Percentiles rank a stretch among this genome's conserved stretches.
Conservation (phyloP, 2,797 vertebrate species). For the Smutsia gigantea region DNA sequence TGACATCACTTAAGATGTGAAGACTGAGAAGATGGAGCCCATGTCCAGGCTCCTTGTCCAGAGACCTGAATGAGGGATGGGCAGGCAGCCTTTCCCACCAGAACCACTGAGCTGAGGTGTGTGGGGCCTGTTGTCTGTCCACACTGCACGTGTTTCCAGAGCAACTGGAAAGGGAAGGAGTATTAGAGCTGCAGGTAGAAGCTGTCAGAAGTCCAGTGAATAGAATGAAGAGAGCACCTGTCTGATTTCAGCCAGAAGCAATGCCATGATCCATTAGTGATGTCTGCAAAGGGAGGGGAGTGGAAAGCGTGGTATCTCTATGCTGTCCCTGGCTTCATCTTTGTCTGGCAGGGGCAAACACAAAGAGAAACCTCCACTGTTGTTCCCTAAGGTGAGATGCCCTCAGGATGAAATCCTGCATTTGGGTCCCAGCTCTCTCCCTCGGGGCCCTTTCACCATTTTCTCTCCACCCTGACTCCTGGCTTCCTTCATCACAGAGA, state of each 20-base stretch:
- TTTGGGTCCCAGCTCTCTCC: not conserved
- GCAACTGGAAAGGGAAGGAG: not conserved
- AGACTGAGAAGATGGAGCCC: constrained; percentile 92
- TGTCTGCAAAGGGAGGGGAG: not conserved
- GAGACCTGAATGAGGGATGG: constrained; percentile 62
- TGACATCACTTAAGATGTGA: constrained; percentile 92
- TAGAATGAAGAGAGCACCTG: not conserved
- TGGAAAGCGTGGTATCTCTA: not conserved
- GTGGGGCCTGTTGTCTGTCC: not conserved
- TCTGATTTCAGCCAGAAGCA: not conserved
- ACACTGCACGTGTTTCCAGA: not conserved
- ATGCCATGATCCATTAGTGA: not conserved
- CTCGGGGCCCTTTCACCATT: not conserved
- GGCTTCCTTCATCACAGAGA: constrained; percentile 82
- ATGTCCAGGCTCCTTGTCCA: constrained; percentile 76
- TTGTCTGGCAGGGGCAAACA: constrained; percentile 90
- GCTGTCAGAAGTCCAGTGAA: not conserved
- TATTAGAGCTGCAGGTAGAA: not conserved
- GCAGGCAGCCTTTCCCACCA: constrained; percentile 48
- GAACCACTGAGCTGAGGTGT: not conserved
- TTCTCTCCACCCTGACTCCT: not conserved
- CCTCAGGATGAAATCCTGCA: not conserved
- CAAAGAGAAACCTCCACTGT: constrained; percentile 92
- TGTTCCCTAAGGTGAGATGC: constrained; percentile 91
- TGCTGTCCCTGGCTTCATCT: not conserved